Percentiles rank a stretch among this genome's conserved stretches.
These are phyloP conservation scores for Nephrotoma appendiculata DNA, from an alignment of 2,888 invertebrate genomes.

Conservation along the genomic window DNA sequence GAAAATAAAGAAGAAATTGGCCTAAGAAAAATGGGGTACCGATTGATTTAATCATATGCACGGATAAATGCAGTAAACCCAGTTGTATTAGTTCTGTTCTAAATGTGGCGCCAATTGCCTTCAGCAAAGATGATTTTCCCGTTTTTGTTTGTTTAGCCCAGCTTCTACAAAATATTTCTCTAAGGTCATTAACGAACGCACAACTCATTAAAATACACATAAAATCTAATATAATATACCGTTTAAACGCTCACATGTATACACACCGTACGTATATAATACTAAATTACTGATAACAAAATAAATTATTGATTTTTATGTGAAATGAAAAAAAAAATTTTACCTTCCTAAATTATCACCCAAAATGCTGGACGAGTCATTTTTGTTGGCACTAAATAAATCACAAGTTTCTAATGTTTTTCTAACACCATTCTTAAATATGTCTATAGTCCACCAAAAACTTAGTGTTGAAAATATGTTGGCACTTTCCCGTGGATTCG, in stretches of 20 bases:
- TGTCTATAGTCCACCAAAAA: conserved; percentile 38
- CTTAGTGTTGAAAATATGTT: conserved; percentile 32
- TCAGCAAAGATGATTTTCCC: conserved; percentile 13
- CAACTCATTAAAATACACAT: no score
- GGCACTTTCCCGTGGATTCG: conserved; percentile 35
- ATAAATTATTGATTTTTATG: not conserved
- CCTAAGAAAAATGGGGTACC: conserved; percentile 14
- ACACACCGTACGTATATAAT: not conserved
- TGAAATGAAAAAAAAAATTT: not conserved
- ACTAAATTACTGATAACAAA: no score
- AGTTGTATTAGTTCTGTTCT: conserved; percentile 13
- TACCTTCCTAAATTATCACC: conserved; percentile 37
- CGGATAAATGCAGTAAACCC: conserved; percentile 7
- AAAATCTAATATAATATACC: no score
- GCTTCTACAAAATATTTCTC: not conserved
- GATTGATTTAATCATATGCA: not conserved
- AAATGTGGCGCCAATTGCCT: conserved; percentile 14
- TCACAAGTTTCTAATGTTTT: conserved; percentile 35
- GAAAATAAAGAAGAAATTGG: conserved; percentile 13
- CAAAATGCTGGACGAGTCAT: conserved; percentile 33
- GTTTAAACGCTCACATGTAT: not conserved
- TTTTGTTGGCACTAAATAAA: conserved; percentile 33
- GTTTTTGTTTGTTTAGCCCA: not conserved
- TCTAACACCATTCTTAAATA: conserved; percentile 35
- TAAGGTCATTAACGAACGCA: no score